Percentiles rank a stretch among this genome's conserved stretches.
phyloP scores from a whole-genome alignment of 2,797 vertebrate species.

The Acrossocheilus wenchowensis region DNA sequence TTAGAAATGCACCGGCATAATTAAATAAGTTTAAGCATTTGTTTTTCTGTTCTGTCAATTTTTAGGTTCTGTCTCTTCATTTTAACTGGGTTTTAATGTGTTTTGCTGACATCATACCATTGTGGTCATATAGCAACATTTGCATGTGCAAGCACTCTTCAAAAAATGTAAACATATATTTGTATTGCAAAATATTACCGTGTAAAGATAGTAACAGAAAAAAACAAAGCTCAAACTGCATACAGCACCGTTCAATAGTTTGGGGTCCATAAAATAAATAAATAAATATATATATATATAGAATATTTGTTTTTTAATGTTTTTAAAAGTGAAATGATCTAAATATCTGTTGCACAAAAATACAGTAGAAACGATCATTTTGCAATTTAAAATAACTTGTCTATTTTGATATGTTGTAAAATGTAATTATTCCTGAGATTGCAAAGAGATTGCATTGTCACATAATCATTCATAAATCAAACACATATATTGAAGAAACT shows the following conservation, averaged over 20 bases:
- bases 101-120: not conserved
- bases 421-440: not conserved
- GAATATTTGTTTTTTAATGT: not conserved
- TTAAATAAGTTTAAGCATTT: not conserved
- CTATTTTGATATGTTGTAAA: not conserved
- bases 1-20: not conserved
- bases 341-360: not conserved
- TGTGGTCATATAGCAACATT: not conserved
- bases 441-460: not conserved
- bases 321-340: not conserved
- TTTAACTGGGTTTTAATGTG: not conserved
- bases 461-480: not conserved
- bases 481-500: not conserved
- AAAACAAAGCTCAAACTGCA: not conserved
- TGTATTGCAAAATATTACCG: not conserved
- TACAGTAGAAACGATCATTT: not conserved
- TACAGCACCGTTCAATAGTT: not conserved
- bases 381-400: not conserved
- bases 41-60: not conserved
- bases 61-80: not conserved
- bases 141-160: not conserved
- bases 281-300: too few relatives aligned
- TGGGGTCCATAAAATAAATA: not conserved
- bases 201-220: not conserved
- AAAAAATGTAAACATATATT: not conserved